Percentiles rank a stretch among this genome's conserved stretches.
These are phyloP conservation scores for Uropsilus gracilis DNA, from an alignment of 2,113 vertebrate genomes.

Conservation along the genomic window DNA sequence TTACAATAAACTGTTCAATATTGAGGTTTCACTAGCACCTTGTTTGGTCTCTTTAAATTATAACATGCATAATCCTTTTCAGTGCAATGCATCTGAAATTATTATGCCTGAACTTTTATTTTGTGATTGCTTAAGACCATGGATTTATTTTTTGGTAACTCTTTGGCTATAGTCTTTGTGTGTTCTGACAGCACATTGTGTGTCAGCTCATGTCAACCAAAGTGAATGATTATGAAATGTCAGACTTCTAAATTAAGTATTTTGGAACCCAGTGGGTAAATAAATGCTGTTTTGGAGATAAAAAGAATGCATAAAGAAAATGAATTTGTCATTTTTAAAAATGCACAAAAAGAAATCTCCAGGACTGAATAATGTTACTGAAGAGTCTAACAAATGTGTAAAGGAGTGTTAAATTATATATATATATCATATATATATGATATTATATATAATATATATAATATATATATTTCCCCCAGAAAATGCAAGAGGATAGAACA, in stretches of 20 bases:
- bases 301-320: too few species aligned
- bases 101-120: conserved; percentile 86
- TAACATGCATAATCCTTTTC: conserved; percentile 85
- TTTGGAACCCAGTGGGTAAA: conserved; percentile 88
- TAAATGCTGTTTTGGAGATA: conserved; percentile 92
- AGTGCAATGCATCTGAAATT: conserved; percentile 87
- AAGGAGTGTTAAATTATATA: too few species aligned
- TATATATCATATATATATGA: too few species aligned
- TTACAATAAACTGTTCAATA: conserved; percentile 83
- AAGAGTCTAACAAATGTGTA: too few species aligned
- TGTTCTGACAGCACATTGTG: conserved; percentile 86
- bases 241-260: conserved; percentile 90
- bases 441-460: too few species aligned
- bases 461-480: too few species aligned
- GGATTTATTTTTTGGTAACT: conserved; percentile 89
- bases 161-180: conserved; percentile 86
- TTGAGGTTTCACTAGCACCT: conserved; percentile 85
- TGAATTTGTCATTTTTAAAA: too few species aligned
- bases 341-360: too few species aligned
- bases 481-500: too few species aligned
- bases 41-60: conserved; percentile 88
- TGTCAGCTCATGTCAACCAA: conserved; percentile 87
- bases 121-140: conserved; percentile 87
- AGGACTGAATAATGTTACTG: too few species aligned
- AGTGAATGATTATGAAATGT: conserved; percentile 87